These are phyloP conservation scores for Cebus imitator DNA, from an alignment of 2,113 vertebrate species.

Conservation along the genomic window DNA sequence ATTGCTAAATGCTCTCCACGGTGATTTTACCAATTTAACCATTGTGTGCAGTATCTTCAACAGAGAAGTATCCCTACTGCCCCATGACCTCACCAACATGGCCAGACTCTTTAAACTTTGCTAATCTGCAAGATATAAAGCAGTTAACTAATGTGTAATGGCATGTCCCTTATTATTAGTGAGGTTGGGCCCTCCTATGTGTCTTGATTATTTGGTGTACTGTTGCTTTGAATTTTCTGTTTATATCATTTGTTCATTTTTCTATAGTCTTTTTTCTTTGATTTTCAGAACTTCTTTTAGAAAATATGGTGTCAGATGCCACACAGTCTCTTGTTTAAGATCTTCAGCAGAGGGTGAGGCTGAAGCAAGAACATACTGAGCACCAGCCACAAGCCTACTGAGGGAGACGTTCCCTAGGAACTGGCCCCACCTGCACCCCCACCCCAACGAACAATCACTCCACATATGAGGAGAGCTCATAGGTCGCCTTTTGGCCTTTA, in stretches of 20 bases:
- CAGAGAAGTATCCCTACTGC: rapidly evolving
- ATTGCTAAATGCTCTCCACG: background rate
- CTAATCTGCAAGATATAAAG: background rate
- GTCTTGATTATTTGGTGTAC: background rate
- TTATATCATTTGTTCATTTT: background rate
- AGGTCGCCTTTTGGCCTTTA: too few species aligned
- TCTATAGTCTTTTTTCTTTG: background rate
- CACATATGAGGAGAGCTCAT: background rate
- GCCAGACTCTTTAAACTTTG: background rate
- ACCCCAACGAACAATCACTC: background rate
- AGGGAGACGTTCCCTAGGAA: too few species aligned
- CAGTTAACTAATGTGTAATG: background rate
- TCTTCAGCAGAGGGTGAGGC: background rate
- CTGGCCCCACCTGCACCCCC: rapidly evolving
- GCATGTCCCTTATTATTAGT: too few species aligned
- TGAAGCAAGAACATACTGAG: background rate
- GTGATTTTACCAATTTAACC: background rate
- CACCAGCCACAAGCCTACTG: rapidly evolving
- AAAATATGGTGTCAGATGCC: background rate
- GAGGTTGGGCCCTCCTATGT: background rate
- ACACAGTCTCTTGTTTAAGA: background rate
- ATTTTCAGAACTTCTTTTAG: background rate
- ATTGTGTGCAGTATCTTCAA: background rate
- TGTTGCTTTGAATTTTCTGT: background rate
- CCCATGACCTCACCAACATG: background rate